phyloP scores from a whole-genome alignment of 1,140 invertebrate species.

The Lethrus apterus region DNA sequence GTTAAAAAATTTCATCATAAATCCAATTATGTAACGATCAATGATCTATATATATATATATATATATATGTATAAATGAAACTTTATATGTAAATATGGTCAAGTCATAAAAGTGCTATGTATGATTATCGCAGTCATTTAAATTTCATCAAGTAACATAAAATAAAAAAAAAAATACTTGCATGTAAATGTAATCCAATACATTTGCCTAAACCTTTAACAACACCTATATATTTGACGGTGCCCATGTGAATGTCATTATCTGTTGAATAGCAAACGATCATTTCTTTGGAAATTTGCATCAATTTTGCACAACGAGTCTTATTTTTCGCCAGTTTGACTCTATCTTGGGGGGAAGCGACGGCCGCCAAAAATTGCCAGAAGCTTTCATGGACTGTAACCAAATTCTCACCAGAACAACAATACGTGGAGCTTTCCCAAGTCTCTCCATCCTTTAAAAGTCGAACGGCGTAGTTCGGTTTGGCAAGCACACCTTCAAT shows the following conservation, averaged over 20 bases:
- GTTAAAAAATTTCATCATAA: no score
- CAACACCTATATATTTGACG: conserved; percentile 48
- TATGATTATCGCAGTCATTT: no score
- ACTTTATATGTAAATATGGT: no score
- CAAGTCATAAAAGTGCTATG: no score
- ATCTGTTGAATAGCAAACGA: conserved; percentile 35
- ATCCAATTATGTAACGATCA: no score
- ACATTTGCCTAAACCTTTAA: conserved; percentile 47
- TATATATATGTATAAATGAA: no score
- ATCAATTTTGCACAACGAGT: conserved; percentile 41
- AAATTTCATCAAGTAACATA: no score
- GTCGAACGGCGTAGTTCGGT: conserved; percentile 23
- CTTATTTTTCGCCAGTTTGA: conserved; percentile 43
- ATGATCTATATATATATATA: no score
- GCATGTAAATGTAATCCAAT: conserved; percentile 52
- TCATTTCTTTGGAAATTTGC: conserved; percentile 32
- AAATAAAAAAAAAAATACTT: no score
- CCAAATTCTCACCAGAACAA: conserved; percentile 22
- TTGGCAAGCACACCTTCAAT: conserved; percentile 27
- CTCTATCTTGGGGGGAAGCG: conserved; percentile 42
- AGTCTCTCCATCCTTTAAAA: conserved; percentile 32
- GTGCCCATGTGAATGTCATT: conserved; percentile 38
- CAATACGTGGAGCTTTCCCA: conserved; percentile 31
- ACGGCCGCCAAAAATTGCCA: conserved; percentile 47
- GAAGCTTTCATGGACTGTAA: conserved; percentile 37